Base-by-base conservation (phyloP, 1,140 invertebrate genomes). In the Drusus annulatus region DNA sequence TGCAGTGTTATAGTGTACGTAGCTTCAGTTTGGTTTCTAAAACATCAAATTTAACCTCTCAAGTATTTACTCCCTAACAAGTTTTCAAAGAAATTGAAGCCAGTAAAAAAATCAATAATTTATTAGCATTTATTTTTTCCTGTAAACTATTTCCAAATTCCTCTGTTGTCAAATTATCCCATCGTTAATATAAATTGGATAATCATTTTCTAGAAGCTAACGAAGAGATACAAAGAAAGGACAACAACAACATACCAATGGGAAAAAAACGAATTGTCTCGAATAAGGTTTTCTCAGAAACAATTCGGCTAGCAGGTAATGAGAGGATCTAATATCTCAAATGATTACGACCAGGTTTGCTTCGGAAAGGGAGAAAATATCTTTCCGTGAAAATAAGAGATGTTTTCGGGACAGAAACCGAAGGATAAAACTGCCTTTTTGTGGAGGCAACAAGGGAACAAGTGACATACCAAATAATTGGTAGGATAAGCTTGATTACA, bases 281-380 rank as follows among this genome's bases (percentile, higher is more conserved):
- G n/a, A 21, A 63, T 17, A 63, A 63, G 23, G 13, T 68, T 68
- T 68, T 45, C 63, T 19, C 16, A 4, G 28, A 31, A 68, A 45
- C 36, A 68, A 68, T 36, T 45, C 31, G 31, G 16, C 60, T 23
- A 45, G 31, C 31, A 21, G 63, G 63, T 36, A 68, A 68, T 73
- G 69, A 52, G 69, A 73, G 52, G 50, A 51, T 73, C 36, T 23
- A 73, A 73, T 73, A 73, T 73, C 50, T 52, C 23, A 25, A 73
- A 73, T 50, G 69, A 73, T 73, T 73, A 25, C 69, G 45, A 73
- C 50, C 23, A 25, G 16, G 45, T 21, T n/a, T 17, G 50, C 16
- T 23, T 73, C 50, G 69, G 10, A 73, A 73, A 73, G 50, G 16
- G 25, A n/a, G 36, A 16, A 63, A 63, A 63, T 21, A 21, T 17